Evolutionary conservation across 2,113 vertebrate genomes (phyloP).

Genomic region (Lipophrys pholis): DNA sequence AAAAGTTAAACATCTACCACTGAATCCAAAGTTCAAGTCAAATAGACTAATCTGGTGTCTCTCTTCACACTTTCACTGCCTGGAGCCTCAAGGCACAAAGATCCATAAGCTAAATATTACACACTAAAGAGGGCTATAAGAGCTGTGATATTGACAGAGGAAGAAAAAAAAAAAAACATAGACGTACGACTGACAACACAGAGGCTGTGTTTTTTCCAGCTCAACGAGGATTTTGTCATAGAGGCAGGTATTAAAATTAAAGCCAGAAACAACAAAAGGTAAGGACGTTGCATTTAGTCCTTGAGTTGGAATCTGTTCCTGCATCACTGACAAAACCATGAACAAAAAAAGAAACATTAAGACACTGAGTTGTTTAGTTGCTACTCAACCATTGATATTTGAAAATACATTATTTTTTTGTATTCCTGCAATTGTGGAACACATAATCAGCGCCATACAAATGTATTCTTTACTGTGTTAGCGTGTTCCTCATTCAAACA

Average conservation of each 20-base stretch:
- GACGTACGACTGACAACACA: too few species aligned
- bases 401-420: too few species aligned
- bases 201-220: neutral
- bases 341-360: neutral
- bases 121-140: too few species aligned
- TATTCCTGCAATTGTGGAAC: neutral
- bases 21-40: conserved; percentile 61
- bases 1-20: conserved; percentile 65
- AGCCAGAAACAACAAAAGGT: neutral
- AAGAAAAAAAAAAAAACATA: neutral
- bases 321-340: neutral
- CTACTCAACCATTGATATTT: too few species aligned
- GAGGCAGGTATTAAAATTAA: conserved; percentile 11
- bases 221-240: neutral
- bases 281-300: conserved; percentile 10
- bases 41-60: too few species aligned
- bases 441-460: neutral
- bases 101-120: neutral
- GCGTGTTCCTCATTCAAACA: conserved; percentile 2
- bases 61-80: neutral
- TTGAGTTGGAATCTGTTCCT: neutral
- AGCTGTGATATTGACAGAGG: neutral
- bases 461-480: neutral
- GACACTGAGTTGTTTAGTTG: too few species aligned
- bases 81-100: neutral